Percentiles rank a stretch among this genome's conserved stretches.
Evolutionary conservation across 2,888 invertebrate species (phyloP).

Genomic region (Sphaerophoria taeniata): DNA sequence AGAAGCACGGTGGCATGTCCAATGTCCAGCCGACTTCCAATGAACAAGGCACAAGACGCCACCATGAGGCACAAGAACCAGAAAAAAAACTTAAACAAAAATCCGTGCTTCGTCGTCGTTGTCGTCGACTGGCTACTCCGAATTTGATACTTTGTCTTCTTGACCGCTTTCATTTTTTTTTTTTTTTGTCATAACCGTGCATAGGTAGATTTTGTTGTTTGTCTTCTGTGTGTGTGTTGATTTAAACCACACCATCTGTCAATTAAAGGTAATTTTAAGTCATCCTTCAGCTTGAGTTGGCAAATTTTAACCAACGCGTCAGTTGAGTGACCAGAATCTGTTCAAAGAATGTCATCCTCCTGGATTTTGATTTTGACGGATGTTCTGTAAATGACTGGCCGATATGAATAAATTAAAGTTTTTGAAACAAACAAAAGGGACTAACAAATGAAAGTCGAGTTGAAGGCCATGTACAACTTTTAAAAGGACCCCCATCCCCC

Average conservation of each 20-base stretch:
- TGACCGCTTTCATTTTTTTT: constrained; percentile 7
- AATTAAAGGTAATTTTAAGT: constrained; percentile 54
- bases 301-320: constrained; percentile 14
- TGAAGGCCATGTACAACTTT: constrained; percentile 35
- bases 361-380: constrained; percentile 33
- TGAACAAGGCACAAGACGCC: constrained; percentile 43
- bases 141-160: constrained; percentile 60
- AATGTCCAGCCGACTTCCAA: constrained; percentile 27
- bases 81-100: neutral
- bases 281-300: constrained; percentile 24
- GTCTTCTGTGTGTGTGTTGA: neutral
- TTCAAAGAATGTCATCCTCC: constrained; percentile 22
- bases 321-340: neutral
- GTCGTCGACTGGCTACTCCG: constrained; percentile 4
- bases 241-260: constrained; percentile 63
- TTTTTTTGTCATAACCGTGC: neutral
- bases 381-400: constrained; percentile 23
- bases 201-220: neutral
- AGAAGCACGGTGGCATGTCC: constrained; percentile 66
- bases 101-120: neutral
- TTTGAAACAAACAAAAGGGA: neutral
- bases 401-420: constrained; percentile 37
- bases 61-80: constrained; percentile 14
- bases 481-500: neutral
- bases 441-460: neutral